Conservation (phyloP, 2,888 invertebrate genomes). For the Lasioglossum pauxillum region DNA sequence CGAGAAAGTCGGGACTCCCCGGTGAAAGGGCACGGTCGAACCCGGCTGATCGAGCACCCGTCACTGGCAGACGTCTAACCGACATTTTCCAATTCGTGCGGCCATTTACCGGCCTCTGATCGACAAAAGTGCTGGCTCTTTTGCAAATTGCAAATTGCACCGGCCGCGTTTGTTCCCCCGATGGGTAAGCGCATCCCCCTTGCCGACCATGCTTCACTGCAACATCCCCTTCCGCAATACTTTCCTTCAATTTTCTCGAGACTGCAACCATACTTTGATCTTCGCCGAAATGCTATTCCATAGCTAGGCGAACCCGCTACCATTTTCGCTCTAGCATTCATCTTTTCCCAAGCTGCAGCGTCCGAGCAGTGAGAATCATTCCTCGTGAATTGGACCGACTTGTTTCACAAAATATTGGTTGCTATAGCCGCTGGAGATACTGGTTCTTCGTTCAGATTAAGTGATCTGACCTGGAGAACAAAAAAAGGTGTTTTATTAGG, state of each 20-base stretch:
- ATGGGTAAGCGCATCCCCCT: slow-evolving; percentile 26
- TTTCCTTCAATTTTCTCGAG: slow-evolving; percentile 48
- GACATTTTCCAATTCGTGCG: slow-evolving; percentile 65
- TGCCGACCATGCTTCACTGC: background rate
- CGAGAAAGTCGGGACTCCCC: slow-evolving; percentile 38
- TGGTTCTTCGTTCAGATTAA: background rate
- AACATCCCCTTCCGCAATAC: slow-evolving; percentile 13
- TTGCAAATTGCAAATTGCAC: slow-evolving; percentile 64
- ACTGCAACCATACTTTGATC: slow-evolving; percentile 55
- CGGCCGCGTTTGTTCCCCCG: slow-evolving; percentile 2
- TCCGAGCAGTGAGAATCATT: background rate
- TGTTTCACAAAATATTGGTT: background rate
- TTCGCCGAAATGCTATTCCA: background rate
- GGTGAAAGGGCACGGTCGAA: slow-evolving; percentile 53
- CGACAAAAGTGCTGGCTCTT: slow-evolving; percentile 64
- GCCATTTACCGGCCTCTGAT: slow-evolving; percentile 58
- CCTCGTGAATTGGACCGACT: background rate
- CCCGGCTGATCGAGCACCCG: slow-evolving; percentile 66
- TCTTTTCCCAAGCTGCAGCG: background rate
- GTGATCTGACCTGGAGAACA: background rate
- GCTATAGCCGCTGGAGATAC: background rate
- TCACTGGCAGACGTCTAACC: slow-evolving; percentile 63
- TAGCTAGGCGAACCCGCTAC: background rate
- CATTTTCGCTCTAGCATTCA: background rate
- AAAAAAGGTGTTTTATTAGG: background rate